Evolutionary conservation across 2,888 invertebrate species (phyloP).

Genomic region (Tetranychus piercei): DNA sequence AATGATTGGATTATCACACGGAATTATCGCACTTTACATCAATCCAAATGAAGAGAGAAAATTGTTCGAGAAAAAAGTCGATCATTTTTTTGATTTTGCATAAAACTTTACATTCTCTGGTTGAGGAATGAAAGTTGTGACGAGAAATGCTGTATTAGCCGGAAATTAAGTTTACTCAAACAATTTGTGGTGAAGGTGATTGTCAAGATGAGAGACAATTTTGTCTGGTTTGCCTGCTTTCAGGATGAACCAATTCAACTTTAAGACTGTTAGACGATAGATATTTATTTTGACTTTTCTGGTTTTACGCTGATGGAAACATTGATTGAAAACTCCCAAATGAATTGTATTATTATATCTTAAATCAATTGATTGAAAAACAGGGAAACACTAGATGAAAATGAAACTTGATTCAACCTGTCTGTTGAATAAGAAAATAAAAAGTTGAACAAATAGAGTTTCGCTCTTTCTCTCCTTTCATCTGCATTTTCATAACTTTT

Average conservation of each 20-base stretch:
- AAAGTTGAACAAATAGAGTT: too few relatives aligned
- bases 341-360: background rate
- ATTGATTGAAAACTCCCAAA: constrained; percentile 1
- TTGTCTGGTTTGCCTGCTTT: too few relatives aligned
- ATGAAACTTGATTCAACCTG: background rate
- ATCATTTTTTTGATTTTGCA: too few relatives aligned
- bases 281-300: too few relatives aligned
- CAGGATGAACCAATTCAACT: too few relatives aligned
- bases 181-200: too few relatives aligned
- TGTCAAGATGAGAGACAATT: too few relatives aligned
- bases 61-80: background rate
- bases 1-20: background rate
- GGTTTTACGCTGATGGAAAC: background rate
- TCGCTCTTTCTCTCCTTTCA: too few relatives aligned
- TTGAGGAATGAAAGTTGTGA: background rate
- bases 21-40: background rate
- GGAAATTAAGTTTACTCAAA: background rate
- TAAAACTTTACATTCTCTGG: too few relatives aligned
- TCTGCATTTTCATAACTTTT: too few relatives aligned
- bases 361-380: background rate
- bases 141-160: background rate
- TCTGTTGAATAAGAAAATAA: background rate
- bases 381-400: background rate
- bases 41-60: background rate
- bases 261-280: too few relatives aligned